Evolutionary conservation across 2,888 invertebrate species (phyloP), one percentile per base, ranked within the genome.

Genomic region (Boloria euphrosyne): DNA sequence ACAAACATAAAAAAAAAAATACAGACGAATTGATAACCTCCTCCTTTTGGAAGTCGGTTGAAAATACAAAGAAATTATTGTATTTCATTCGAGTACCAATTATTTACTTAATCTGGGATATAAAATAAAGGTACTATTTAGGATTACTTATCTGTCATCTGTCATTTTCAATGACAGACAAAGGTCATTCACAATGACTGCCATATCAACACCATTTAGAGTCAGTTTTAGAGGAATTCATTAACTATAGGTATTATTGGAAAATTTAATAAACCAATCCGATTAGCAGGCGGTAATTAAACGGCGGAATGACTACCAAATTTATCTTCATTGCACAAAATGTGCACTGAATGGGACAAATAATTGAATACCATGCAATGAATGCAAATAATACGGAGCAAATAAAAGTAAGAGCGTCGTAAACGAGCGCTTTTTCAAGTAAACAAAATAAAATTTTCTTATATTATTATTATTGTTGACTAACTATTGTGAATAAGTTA

Each of bases 281-380:
- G 67, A 70, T 70, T 70, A 70, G 70, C 65, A 57, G 58, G 50
- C 65, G 55, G 65, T 70, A 70, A 70, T 70, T 70, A 65, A 70
- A 67, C 62, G 50, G 59, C 52, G 62, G 67, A 70, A 70, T 63
- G 70, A 65, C 62, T 57, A 51, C 65, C 52, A 62, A 69, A 69
- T 70, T 70, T 70, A 70, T 70, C 67, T 65, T 67, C 67, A 67
- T 67, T 67, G 62, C 62, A 55, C 67, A 67, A 66, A 65, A 65
- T 67, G 69, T 67, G 67, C 67, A 58, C 52, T 67, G 65, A 65
- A 67, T 69, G 68, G 68, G 60, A 69, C 67, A 62, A 67, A 67
- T 70, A 67, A 70, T 70, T 67, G 70, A 67, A 68, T 57, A 55
- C 67, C 54, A 65, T 70, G 67, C 65, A 65, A 70, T 68, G 68